Evolutionary conservation across 1,140 invertebrate genomes (phyloP).

Genomic region (Littorina saxatilis): DNA sequence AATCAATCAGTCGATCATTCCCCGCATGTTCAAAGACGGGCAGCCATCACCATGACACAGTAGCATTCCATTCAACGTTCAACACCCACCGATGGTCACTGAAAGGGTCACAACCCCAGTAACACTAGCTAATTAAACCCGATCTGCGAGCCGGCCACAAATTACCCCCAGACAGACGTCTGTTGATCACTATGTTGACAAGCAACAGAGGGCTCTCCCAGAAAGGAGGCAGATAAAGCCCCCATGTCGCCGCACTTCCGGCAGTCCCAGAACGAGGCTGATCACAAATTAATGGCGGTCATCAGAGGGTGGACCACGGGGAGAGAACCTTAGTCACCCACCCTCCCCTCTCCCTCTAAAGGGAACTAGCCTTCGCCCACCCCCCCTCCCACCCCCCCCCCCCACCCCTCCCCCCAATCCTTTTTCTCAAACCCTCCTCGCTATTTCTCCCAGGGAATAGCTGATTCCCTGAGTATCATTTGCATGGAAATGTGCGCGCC

Average conservation of each 20-base stretch:
- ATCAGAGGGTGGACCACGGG: not conserved
- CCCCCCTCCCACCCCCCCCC: not conserved
- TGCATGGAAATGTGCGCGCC: not conserved
- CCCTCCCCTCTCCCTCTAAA: not conserved
- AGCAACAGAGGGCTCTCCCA: not conserved
- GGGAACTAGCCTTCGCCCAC: too few relatives aligned
- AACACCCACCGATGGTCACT: too few relatives aligned
- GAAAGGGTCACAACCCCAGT: too few relatives aligned
- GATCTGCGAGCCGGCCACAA: not conserved
- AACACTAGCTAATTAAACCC: not conserved
- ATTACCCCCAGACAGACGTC: slow-evolving; percentile 1
- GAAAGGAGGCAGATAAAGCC: slow-evolving; percentile 2
- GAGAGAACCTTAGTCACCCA: not conserved
- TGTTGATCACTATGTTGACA: not conserved
- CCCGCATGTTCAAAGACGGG: too few relatives aligned
- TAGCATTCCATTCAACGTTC: too few relatives aligned
- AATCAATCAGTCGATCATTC: too few relatives aligned
- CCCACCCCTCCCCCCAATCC: not conserved
- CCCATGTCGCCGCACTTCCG: slow-evolving; percentile 11
- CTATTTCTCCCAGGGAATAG: too few relatives aligned
- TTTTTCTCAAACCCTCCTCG: not conserved
- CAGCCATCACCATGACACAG: too few relatives aligned
- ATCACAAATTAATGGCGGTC: slow-evolving; percentile 6
- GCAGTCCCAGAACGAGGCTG: not conserved
- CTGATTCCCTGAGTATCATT: too few relatives aligned